Evolutionary conservation across 92 coral and sea anemone genomes (phyloP).

Genomic region (Metridium senile): DNA sequence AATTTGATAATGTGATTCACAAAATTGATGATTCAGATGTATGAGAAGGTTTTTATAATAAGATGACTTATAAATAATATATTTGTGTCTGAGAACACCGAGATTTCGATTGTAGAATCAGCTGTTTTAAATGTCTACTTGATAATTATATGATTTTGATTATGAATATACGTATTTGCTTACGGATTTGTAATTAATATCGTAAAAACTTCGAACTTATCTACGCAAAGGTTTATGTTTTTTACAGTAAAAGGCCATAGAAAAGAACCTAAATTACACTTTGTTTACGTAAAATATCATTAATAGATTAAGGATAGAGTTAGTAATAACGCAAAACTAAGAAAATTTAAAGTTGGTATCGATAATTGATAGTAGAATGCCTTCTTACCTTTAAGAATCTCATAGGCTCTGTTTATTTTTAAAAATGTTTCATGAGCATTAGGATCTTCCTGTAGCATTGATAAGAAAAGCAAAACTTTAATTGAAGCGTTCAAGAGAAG

Average conservation of each 20-base stretch:
- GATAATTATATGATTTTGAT: not conserved
- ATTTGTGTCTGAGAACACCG: not conserved
- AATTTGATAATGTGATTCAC: too few species aligned
- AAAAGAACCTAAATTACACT: too few species aligned
- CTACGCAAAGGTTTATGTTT: too few species aligned
- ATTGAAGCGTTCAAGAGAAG: not conserved
- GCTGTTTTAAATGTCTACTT: not conserved
- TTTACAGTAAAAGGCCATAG: too few species aligned
- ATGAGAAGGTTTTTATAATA: too few species aligned
- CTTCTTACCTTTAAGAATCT: constrained; percentile 86
- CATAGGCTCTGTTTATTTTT: constrained; percentile 87
- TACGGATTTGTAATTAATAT: not conserved
- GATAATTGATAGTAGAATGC: too few species aligned
- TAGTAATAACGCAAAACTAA: too few species aligned
- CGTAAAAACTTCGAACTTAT: not conserved
- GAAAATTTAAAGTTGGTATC: too few species aligned
- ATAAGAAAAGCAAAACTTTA: not conserved
- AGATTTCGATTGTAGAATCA: not conserved
- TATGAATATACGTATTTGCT: constrained; percentile 6
- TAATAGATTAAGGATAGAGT: too few species aligned
- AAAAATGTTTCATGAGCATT: constrained; percentile 92
- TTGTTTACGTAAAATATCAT: too few species aligned
- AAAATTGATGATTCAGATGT: too few species aligned
- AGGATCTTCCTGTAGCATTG: constrained; percentile 69
- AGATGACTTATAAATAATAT: not conserved